phyloP scores from a whole-genome alignment of 2,797 vertebrate genomes.

The Cyprinella venusta region DNA sequence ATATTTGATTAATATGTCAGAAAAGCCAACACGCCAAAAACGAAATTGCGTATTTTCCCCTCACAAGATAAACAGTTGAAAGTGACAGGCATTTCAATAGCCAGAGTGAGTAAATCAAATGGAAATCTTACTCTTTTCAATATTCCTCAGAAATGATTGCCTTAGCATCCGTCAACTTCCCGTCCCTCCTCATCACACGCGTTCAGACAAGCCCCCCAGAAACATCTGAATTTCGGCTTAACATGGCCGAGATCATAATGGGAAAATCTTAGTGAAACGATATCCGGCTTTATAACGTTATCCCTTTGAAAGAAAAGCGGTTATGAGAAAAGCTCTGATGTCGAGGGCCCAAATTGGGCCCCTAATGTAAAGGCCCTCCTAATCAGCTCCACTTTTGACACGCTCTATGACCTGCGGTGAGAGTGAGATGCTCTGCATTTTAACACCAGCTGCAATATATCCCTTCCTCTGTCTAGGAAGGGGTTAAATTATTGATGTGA shows the following conservation, averaged over 20 bases:
- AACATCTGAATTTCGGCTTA: constrained; percentile 67
- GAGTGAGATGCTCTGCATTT: constrained; percentile 12
- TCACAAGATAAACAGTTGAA: constrained; percentile 60
- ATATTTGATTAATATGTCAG: constrained; percentile 63
- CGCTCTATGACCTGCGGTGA: constrained; percentile 54
- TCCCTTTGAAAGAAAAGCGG: constrained; percentile 16
- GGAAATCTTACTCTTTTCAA: constrained; percentile 61
- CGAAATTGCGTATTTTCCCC: constrained; percentile 55
- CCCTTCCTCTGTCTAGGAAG: constrained; percentile 62
- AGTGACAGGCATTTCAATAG: constrained; percentile 65
- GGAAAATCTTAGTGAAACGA: constrained; percentile 21
- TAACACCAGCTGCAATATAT: constrained; percentile 38
- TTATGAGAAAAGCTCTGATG: constrained; percentile 65
- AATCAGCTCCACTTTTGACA: constrained; percentile 65
- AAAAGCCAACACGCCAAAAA: constrained; percentile 61
- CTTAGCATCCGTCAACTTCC: constrained; percentile 63
- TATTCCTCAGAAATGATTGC: constrained; percentile 62
- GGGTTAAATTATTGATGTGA: constrained; percentile 79
- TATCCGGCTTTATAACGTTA: constrained; percentile 14
- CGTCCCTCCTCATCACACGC: constrained; percentile 56
- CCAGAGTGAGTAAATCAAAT: constrained; percentile 65
- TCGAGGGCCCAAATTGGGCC: constrained; percentile 68
- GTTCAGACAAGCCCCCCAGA: constrained; percentile 58
- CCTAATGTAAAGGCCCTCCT: constrained; percentile 67
- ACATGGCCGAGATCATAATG: not conserved